These are phyloP conservation scores for Pholis gunnellus DNA, from an alignment of 2,113 vertebrate genomes.

Conservation along the genomic window DNA sequence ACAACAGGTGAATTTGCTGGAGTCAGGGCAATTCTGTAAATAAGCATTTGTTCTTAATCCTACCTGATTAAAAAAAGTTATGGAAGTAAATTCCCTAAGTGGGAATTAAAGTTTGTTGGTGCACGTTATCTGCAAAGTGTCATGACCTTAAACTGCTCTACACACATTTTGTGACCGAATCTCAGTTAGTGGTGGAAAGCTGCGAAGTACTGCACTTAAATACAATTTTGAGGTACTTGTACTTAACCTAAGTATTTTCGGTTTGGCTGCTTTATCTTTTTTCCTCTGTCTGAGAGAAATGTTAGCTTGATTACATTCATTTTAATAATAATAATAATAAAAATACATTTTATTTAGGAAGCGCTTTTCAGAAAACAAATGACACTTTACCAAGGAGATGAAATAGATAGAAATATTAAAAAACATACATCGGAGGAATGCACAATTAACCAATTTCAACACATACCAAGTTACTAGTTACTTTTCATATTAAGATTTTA, in stretches of 20 bases:
- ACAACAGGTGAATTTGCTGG: conserved; percentile 49
- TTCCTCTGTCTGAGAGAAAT: neutral
- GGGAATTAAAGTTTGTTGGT: conserved; percentile 58
- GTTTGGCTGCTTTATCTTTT: neutral
- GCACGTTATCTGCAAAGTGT: conserved; percentile 49
- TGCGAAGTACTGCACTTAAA: neutral
- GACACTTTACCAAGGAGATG: neutral
- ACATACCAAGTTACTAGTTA: neutral
- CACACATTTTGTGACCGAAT: neutral
- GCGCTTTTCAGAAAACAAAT: neutral
- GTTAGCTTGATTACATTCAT: neutral
- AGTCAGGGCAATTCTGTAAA: conserved; percentile 63
- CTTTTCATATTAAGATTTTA: conserved; percentile 1
- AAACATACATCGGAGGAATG: neutral
- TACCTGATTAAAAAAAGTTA: conserved; percentile 59
- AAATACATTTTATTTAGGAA: neutral
- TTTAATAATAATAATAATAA: conserved; percentile 1
- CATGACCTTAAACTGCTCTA: conserved; percentile 33
- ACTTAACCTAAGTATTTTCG: neutral
- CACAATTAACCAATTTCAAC: neutral
- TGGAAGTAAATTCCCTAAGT: conserved; percentile 56
- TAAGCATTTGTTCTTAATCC: conserved; percentile 72
- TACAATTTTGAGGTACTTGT: neutral
- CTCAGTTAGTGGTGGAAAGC: conserved; percentile 1
- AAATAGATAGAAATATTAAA: neutral